phyloP scores from a whole-genome alignment of 2,113 vertebrate species.

The Miniopterus natalensis region DNA sequence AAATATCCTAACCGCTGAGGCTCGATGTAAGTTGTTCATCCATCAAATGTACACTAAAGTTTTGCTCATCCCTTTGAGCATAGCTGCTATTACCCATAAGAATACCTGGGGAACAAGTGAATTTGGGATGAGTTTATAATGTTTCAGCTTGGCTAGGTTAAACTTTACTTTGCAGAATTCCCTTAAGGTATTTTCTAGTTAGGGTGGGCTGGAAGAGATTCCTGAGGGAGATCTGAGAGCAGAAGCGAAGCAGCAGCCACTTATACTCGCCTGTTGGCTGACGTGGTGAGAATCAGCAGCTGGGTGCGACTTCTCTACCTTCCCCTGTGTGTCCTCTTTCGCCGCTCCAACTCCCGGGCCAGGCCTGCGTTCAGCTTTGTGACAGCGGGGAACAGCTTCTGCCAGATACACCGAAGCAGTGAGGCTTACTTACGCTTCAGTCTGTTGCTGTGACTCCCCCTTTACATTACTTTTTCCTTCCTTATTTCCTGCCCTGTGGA shows the following conservation, averaged over 20 bases:
- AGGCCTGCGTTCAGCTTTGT: neutral
- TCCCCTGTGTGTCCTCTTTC: neutral
- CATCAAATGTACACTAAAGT: neutral
- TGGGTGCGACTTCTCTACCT: neutral
- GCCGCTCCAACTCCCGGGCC: neutral
- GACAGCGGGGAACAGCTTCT: neutral
- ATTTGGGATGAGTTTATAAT: neutral
- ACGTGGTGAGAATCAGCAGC: neutral
- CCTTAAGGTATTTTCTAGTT: neutral
- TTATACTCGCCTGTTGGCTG: neutral
- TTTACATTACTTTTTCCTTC: neutral
- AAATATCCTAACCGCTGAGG: neutral
- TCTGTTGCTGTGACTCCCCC: neutral
- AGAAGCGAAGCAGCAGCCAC: neutral
- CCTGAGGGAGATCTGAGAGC: neutral
- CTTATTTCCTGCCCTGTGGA: neutral
- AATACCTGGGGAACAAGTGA: neutral
- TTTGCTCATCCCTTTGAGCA: neutral
- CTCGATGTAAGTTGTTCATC: neutral
- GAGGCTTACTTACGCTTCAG: neutral
- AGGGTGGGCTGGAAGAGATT: neutral
- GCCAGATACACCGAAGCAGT: neutral
- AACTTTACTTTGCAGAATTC: neutral
- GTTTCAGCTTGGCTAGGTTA: neutral
- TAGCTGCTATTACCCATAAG: neutral